Evolutionary conservation across 2,888 invertebrate genomes (phyloP), one percentile per base, ranked within the genome.

Genomic region (Laothoe populi): DNA sequence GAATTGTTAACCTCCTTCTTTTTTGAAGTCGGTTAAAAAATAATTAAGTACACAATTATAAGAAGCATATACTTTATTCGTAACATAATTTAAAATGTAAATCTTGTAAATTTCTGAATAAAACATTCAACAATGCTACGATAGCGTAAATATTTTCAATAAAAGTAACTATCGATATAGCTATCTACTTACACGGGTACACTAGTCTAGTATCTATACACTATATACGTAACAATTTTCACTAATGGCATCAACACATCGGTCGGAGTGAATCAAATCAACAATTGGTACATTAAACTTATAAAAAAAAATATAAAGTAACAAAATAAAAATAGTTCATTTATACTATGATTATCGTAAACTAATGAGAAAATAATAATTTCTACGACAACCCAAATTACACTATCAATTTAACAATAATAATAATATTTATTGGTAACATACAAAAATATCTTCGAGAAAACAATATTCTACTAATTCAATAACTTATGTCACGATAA

Each of bases 71-170:
- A 78, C 63, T 85, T 90, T 88, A 87, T 89, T 90, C 78, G 78
- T 88, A 91, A 91, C 90, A 84, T 90, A 87, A 83, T 82, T 87
- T 83, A 88, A 87, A 87, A 85, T 88, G 88, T 90, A 92, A 88
- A 90, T 87, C 82, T 88, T 91, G 88, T 90, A 91, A 90, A 91
- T 85, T 86, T 88, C 86, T 86, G 85, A 88, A 88, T 88, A 88
- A 89, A 88, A 86, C 86, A 84, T 86, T 81, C 80, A 90, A 90
- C 90, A 90, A 83, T 82, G 79, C 80, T 72, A 74, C 73, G 70
- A 74, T 78, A 86, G 83, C 80, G 73, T 83, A 83, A 79, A 78
- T 71, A 74, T 71, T 70, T 74, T 66, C 70, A 69, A 67, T 70
- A 69, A 68, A 71, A 70, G 70, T 78, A 82, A 75, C 68, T 79